A percentile compares a stretch with the other conserved stretches of the same genome.
Evolutionary conservation across 2,797 vertebrate species (phyloP).

Genomic region (Pseudopleuronectes americanus): DNA sequence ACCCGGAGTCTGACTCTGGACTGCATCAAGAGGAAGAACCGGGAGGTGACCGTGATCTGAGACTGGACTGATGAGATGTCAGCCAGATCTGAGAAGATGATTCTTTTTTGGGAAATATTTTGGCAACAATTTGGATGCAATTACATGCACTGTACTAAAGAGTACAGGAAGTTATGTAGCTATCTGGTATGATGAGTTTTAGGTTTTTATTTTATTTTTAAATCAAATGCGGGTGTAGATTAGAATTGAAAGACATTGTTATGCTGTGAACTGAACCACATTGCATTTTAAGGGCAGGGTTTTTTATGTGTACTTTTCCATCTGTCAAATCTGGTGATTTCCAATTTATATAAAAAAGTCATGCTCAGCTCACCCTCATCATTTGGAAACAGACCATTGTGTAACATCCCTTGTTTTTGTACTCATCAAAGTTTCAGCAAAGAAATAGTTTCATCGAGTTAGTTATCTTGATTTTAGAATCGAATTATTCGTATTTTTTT

Average conservation of each 20-base stretch:
- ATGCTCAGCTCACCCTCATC: background rate
- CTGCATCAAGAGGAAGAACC: slow-evolving; percentile 87
- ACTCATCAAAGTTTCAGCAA: slow-evolving; percentile 14
- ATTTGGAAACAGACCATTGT: background rate
- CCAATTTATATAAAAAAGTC: background rate
- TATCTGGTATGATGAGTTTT: background rate
- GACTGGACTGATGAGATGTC: background rate
- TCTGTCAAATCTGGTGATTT: background rate
- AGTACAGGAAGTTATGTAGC: background rate
- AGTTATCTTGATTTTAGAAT: background rate
- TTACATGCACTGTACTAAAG: background rate
- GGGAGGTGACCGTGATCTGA: slow-evolving; percentile 87
- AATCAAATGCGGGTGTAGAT: background rate
- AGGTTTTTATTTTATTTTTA: background rate
- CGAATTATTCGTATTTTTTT: background rate
- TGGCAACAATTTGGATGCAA: too few relatives aligned
- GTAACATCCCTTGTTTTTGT: slow-evolving; percentile 23
- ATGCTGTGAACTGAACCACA: background rate
- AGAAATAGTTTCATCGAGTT: background rate
- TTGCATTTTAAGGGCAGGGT: background rate
- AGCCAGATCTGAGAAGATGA: background rate
- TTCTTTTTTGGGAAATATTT: background rate
- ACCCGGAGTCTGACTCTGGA: slow-evolving; percentile 83
- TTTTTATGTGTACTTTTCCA: slow-evolving; percentile 10
- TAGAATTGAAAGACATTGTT: background rate